phyloP scores from a whole-genome alignment of 2,888 invertebrate species.

The Octonoba sinensis region DNA sequence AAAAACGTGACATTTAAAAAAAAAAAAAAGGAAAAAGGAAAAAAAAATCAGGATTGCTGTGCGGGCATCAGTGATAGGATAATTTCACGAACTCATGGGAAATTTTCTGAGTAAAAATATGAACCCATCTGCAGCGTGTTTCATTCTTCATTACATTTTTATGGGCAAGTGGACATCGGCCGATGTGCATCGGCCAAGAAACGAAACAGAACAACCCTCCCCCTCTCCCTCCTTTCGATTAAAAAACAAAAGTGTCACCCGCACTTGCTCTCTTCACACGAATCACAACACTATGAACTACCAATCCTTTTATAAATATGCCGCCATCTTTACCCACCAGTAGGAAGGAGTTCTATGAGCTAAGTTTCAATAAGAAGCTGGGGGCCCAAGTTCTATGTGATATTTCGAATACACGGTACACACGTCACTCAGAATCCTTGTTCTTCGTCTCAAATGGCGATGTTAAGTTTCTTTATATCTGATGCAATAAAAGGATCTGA shows the following conservation, averaged over 20 bases:
- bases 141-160: constrained; percentile 63
- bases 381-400: no score
- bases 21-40: constrained; percentile 12
- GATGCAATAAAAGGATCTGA: no score
- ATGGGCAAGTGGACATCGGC: constrained; percentile 62
- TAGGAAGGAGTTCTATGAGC: no score
- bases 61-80: no score
- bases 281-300: not conserved
- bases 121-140: constrained; percentile 27
- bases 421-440: no score
- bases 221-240: not conserved
- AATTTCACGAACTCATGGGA: constrained; percentile 9
- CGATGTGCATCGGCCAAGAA: constrained; percentile 43
- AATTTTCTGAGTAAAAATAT: constrained; percentile 20
- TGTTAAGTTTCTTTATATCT: no score
- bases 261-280: constrained; percentile 39
- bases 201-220: constrained; percentile 20
- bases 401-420: no score
- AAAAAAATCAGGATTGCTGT: not conserved
- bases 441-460: no score
- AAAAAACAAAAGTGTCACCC: constrained; percentile 39
- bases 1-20: not conserved
- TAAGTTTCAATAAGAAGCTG: no score
- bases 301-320: no score
- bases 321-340: constrained; percentile 32